A percentile compares a stretch with the other conserved stretches of the same genome.
Conservation (phyloP, 1,140 invertebrate species). For the Xylocopa sonorina region DNA sequence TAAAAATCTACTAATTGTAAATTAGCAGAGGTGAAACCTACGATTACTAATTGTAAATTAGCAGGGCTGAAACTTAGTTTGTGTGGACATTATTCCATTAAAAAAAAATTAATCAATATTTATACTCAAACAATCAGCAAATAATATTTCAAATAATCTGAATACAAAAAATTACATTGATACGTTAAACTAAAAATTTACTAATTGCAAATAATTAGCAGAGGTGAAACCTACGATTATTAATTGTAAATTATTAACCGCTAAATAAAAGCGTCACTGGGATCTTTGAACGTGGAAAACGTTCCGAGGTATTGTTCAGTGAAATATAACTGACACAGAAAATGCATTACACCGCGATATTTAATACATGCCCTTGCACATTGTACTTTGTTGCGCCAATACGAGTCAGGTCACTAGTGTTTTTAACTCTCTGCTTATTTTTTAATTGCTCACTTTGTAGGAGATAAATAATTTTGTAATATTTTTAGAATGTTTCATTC, state of each 20-base stretch:
- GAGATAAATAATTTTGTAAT: neutral
- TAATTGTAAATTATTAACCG: constrained; percentile 21
- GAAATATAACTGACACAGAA: constrained; percentile 23
- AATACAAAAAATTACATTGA: too few species aligned
- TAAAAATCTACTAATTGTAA: too few species aligned
- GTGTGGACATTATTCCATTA: too few species aligned
- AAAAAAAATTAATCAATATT: too few species aligned
- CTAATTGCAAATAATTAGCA: too few species aligned
- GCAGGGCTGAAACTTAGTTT: too few species aligned
- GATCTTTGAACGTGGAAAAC: neutral
- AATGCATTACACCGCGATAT: constrained; percentile 22
- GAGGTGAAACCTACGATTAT: neutral
- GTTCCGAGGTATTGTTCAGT: neutral
- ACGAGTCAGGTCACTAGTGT: neutral
- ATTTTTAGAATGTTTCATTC: neutral
- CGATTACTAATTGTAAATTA: constrained; percentile 26
- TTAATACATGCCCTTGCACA: neutral
- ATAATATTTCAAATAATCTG: too few species aligned
- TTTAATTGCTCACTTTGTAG: neutral
- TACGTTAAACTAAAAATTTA: too few species aligned
- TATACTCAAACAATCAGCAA: too few species aligned
- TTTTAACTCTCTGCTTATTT: neutral
- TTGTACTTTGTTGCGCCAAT: neutral
- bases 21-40: too few species aligned
- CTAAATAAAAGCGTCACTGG: constrained; percentile 6